Base-by-base conservation (phyloP, 2,113 vertebrate species). In the Syngnathoides biaculeatus region DNA sequence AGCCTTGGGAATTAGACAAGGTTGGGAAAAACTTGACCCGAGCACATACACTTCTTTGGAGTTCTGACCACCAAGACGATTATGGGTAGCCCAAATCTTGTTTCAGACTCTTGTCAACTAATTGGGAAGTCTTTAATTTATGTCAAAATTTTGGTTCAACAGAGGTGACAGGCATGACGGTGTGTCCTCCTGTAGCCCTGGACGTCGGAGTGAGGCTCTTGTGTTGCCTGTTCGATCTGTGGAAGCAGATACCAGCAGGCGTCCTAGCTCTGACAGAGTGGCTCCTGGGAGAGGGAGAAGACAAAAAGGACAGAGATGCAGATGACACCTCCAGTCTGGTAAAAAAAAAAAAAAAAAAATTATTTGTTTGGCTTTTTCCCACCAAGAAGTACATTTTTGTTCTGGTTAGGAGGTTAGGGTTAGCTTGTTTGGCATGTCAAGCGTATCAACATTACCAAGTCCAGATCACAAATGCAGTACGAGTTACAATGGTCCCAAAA, bases 151-250 rank as follows among this genome's bases (percentile, higher is more conserved):
- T 24, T 17, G 55, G n/a, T 43, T 42, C 14, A 24, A 43, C 87
- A 96, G 95, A 90, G 50, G 88, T 88, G 75, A 77, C 86, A 2
- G 89, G 89, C 12, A 86, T 84, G 77, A 76, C 92, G 0, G 89
- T 95, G 67, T 95, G 92, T 75, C 94, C 95, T 60, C 88, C 94
- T 0, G 81, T 94, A 45, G 95, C 95, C 17, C 80, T 98, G 89
- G 91, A 93, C 61, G 79, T 92, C 48, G 93, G 93, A 0, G 73
- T 95, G 68, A 86, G 74, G 43, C 84, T 90, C 7, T 71, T 99
- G 74, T 97, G 96, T 83, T 91, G 87, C 73, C 89, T 94, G 77
- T 92, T 98, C 0, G 88, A 79, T 84, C 64, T 27, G 17, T 97
- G 95, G 95, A 82, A 84, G 2, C 80, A 93, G 75, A 73, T 89